Percentiles rank a stretch among this genome's conserved stretches.
These are phyloP conservation scores for Rhyacichthys aspro DNA, from an alignment of 2,797 vertebrate species.

Conservation along the genomic window DNA sequence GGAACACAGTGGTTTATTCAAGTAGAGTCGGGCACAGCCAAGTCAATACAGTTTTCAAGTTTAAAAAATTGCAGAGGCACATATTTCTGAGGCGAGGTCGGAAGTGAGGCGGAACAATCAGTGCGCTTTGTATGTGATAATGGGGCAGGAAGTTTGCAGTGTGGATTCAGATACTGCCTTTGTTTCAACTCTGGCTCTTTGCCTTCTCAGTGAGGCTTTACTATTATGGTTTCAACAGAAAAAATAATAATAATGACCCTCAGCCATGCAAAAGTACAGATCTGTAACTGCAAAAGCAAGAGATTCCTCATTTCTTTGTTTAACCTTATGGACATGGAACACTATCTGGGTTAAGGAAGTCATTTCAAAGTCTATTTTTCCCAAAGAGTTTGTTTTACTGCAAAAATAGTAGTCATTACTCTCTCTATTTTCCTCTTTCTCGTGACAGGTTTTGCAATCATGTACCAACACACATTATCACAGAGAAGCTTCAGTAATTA, in stretches of 20 bases:
- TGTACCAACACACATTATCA: conserved; percentile 24
- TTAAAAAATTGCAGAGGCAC: conserved; percentile 19
- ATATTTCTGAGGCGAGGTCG: conserved; percentile 19
- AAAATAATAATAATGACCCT: conserved; percentile 58
- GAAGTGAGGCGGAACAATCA: conserved; percentile 25
- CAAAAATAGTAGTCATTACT: conserved; percentile 35
- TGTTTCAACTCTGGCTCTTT: conserved; percentile 37
- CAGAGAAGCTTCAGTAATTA: conserved; percentile 29
- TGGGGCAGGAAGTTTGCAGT: conserved; percentile 22
- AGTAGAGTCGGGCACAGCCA: conserved; percentile 14
- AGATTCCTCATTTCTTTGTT: conserved; percentile 21
- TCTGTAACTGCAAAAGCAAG: conserved; percentile 39
- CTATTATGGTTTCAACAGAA: conserved; percentile 32
- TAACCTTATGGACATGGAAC: conserved; percentile 31
- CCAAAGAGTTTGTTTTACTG: conserved; percentile 50
- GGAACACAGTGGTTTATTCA: conserved; percentile 2
- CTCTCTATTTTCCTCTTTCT: conserved; percentile 32
- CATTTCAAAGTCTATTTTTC: conserved; percentile 28
- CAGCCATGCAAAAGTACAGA: conserved; percentile 37
- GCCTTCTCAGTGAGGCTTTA: conserved; percentile 34
- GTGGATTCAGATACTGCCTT: conserved; percentile 37
- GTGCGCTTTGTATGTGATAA: conserved; percentile 22
- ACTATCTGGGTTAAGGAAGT: conserved; percentile 21
- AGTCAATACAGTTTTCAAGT: conserved; percentile 26
- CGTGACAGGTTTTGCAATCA: conserved; percentile 29